These are phyloP conservation scores for Rhagoletis pomonella DNA, from an alignment of 1,140 invertebrate genomes.

Conservation along the genomic window DNA sequence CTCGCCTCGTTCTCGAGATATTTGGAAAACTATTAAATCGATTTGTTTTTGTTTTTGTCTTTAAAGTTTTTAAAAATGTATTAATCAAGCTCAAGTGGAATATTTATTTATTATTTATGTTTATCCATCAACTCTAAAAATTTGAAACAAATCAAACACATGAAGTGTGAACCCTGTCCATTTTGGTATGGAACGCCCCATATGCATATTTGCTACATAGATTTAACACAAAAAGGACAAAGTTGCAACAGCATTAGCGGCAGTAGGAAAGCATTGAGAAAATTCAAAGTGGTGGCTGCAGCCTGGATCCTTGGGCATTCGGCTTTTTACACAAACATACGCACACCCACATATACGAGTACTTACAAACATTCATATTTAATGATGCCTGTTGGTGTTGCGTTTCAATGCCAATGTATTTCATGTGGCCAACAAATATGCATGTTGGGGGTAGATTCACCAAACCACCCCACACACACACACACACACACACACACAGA, in stretches of 20 bases:
- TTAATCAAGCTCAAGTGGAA: no score
- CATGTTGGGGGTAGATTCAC: constrained; percentile 8
- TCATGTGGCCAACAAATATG: neutral
- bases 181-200: neutral
- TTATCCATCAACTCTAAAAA: no score
- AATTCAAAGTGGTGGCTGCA: neutral
- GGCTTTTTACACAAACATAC: constrained; percentile 6
- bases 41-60: no score
- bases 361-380: neutral
- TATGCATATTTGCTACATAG: neutral
- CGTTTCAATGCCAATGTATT: constrained; percentile 15
- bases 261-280: neutral
- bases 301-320: neutral
- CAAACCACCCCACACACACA: neutral
- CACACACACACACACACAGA: neutral
- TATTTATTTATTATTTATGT: no score
- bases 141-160: no score
- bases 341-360: neutral
- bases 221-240: constrained; percentile 2
- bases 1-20: no score
- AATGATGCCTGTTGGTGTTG: neutral
- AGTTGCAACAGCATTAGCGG: constrained; percentile 10
- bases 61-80: no score
- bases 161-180: no score
- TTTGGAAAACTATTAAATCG: no score